Base-by-base conservation (phyloP, 2,888 invertebrate species). In the Chrysina gloriosa region DNA sequence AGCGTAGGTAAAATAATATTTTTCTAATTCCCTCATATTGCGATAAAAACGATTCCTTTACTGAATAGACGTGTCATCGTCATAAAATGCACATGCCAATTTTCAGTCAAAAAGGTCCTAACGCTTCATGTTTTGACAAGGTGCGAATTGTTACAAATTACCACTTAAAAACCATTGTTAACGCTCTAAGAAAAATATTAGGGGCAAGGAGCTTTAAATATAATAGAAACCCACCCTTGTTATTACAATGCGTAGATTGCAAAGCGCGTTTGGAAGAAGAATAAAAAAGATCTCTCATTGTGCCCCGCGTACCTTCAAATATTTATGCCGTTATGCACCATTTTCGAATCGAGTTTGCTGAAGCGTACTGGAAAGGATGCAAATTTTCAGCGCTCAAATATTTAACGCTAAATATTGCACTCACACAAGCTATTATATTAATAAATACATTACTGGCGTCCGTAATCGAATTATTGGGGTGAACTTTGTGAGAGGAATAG, bases 371-470 rank as follows among this genome's bases (percentile, higher is more conserved):
- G 3, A 6, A 42, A 19, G 19, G 19, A 42, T 14, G 21, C 23
- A 36, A 39, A 56, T 56, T 56, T n/a, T 27, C 27, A 9, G 21
- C 39, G 31, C 6, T 16, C 27, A 50, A 29, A 50, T 58, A 45
- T 63, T 63, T 47, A 29, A 29, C 21, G 21, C 23, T 19, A 63
- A 63, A 63, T 47, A 7, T 25, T 45, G 29, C 45, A 63, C 29
- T 45, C 48, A 42, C 21, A 19, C 21, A 19, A 69, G 54, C 54
- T 66, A 47, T 70, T 63, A 63, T 75, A 77, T 74, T 75, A 75
- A 76, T 77, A 77, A 77, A 77, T 77, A 74, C 73, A 74, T 77
- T 76, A 75, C 67, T 72, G 71, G 72, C 74, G 66, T 66, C 52
- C 52, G 71, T 75, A 77, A 77, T 71, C 63, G 48, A 72, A 71